Evolutionary conservation across 1,140 invertebrate genomes (phyloP).

Genomic region (Anastrepha ludens): DNA sequence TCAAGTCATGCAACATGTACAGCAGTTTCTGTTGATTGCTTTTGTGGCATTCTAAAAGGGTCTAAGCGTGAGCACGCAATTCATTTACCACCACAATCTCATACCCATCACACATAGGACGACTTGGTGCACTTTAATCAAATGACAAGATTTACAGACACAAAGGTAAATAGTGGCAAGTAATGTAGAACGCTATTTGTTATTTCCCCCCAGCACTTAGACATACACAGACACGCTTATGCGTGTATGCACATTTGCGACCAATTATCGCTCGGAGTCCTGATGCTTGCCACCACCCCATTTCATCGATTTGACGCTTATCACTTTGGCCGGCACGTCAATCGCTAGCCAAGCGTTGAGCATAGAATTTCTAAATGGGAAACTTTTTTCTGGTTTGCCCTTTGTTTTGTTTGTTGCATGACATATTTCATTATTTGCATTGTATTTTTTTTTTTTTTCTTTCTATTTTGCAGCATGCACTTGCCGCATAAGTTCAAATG

Average conservation of each 20-base stretch:
- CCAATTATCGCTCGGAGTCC: neutral
- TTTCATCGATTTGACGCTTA: slow-evolving; percentile 28
- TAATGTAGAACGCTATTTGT: neutral
- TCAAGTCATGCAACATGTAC: slow-evolving; percentile 26
- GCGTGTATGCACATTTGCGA: slow-evolving; percentile 7
- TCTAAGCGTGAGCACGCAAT: neutral
- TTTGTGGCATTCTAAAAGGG: slow-evolving; percentile 11
- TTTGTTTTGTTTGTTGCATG: neutral
- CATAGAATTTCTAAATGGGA: neutral
- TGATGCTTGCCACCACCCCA: neutral
- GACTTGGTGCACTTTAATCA: slow-evolving; percentile 24
- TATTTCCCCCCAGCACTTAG: too few species aligned
- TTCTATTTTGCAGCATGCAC: neutral
- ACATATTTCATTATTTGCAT: slow-evolving; percentile 35
- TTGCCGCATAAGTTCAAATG: slow-evolving; percentile 18
- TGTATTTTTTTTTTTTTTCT: neutral
- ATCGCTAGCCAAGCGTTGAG: neutral
- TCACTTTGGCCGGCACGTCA: slow-evolving; percentile 42
- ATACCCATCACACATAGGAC: neutral
- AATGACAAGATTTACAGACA: slow-evolving; percentile 26
- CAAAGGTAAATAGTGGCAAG: neutral
- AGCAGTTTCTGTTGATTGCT: slow-evolving; percentile 10
- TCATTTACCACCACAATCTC: neutral
- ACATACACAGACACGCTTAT: neutral
- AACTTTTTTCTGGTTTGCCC: neutral